phyloP scores from a whole-genome alignment of 1,140 invertebrate species.

The Drosophila dunni region DNA sequence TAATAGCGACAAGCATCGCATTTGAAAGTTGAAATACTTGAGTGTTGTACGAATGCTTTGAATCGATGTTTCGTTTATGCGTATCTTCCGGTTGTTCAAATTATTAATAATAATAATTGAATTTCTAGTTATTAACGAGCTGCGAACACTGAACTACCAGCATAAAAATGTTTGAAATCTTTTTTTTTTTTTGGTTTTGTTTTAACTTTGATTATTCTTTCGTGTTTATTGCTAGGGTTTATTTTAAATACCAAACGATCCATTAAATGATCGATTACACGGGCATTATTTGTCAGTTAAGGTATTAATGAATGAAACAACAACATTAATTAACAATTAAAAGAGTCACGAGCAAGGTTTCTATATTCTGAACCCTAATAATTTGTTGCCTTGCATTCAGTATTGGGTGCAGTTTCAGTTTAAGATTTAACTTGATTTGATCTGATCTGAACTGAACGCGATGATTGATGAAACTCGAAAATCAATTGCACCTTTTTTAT shows the following conservation, averaged over 20 bases:
- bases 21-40: conserved; percentile 82
- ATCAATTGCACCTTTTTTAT: conserved; percentile 44
- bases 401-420: conserved; percentile 60
- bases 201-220: conserved; percentile 23
- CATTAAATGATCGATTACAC: conserved; percentile 69
- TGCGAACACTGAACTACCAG: conserved; percentile 60
- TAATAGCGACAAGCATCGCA: conserved; percentile 45
- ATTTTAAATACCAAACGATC: conserved; percentile 37
- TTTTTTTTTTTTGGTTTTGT: conserved; percentile 23
- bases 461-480: conserved; percentile 67
- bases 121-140: conserved; percentile 72
- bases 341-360: conserved; percentile 63
- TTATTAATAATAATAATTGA: conserved; percentile 49
- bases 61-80: conserved; percentile 27
- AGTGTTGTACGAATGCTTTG: conserved; percentile 52
- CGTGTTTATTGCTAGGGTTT: conserved; percentile 36
- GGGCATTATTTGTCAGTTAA: conserved; percentile 71
- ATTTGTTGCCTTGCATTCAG: conserved; percentile 10
- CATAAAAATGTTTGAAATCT: conserved; percentile 38
- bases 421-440: conserved; percentile 23
- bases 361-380: conserved; percentile 38
- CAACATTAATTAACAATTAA: conserved; percentile 75
- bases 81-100: conserved; percentile 71
- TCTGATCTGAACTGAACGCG: conserved; percentile 2
- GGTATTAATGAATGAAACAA: conserved; percentile 57